Evolutionary conservation across 2,888 invertebrate genomes (phyloP).

Genomic region (Ganaspis brasiliensis): DNA sequence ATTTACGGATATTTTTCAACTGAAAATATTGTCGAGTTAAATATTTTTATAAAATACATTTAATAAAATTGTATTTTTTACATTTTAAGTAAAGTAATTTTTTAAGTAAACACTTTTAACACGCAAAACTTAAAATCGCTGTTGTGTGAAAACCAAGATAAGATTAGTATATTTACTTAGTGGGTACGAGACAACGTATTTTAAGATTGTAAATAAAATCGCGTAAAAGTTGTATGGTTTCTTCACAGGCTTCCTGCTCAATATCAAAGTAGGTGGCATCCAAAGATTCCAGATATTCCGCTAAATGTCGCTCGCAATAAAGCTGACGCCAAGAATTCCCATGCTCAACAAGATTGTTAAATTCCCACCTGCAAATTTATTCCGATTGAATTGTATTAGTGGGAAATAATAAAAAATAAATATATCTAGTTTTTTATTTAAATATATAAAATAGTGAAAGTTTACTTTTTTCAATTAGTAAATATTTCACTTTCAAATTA

Average conservation of each 20-base stretch:
- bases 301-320: slow-evolving; percentile 76
- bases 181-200: slow-evolving; percentile 69
- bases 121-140: neutral
- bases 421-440: no score
- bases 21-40: no score
- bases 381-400: neutral
- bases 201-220: slow-evolving; percentile 66
- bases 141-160: slow-evolving; percentile 11
- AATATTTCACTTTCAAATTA: no score
- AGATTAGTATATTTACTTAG: slow-evolving; percentile 62
- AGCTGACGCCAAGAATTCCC: slow-evolving; percentile 75
- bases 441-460: no score
- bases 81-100: no score
- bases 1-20: no score
- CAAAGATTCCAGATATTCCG: slow-evolving; percentile 74
- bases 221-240: slow-evolving; percentile 64
- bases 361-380: slow-evolving; percentile 69
- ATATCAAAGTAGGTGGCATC: slow-evolving; percentile 68
- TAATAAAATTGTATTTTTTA: no score
- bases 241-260: slow-evolving; percentile 65
- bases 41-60: no score
- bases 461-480: no score
- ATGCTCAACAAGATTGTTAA: slow-evolving; percentile 68
- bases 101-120: no score
- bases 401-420: neutral